Conservation (phyloP, 2,888 invertebrate species). For the Euclidia mi region DNA sequence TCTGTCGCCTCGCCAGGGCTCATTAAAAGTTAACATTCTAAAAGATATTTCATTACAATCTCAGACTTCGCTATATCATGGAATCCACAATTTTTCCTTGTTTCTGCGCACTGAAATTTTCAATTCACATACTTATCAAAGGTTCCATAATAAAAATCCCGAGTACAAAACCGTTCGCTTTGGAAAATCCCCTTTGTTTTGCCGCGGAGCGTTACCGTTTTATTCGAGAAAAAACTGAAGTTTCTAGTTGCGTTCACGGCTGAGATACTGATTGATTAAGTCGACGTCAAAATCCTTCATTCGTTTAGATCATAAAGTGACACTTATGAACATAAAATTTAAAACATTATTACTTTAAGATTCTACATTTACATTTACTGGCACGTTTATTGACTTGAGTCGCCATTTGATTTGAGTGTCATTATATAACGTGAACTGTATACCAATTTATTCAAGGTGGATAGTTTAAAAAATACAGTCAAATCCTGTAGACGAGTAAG, state of each 20-base stretch:
- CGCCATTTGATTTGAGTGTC: too few relatives aligned
- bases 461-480: too few relatives aligned
- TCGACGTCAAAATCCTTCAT: too few relatives aligned
- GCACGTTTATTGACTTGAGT: too few relatives aligned
- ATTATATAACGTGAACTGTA: too few relatives aligned
- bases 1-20: conserved; percentile 54
- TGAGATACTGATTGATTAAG: too few relatives aligned
- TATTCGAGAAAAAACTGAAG: conserved; percentile 53
- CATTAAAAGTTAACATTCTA: conserved; percentile 68
- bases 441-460: too few relatives aligned
- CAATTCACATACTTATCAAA: conserved; percentile 80
- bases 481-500: too few relatives aligned
- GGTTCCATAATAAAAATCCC: conserved; percentile 72
- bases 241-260: conserved; percentile 36
- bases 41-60: conserved; percentile 54
- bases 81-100: conserved; percentile 66
- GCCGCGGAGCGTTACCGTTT: conserved; percentile 52
- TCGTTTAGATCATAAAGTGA: too few relatives aligned
- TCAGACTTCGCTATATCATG: conserved; percentile 65
- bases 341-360: too few relatives aligned
- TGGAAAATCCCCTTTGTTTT: conserved; percentile 63
- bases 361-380: conserved; percentile 58
- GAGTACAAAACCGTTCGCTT: conserved; percentile 66
- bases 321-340: too few relatives aligned
- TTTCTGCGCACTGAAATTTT: conserved; percentile 67